Evolutionary conservation across 1,140 invertebrate species (phyloP), one percentile per base, ranked within the genome.

Genomic region (Globodera rostochiensis): DNA sequence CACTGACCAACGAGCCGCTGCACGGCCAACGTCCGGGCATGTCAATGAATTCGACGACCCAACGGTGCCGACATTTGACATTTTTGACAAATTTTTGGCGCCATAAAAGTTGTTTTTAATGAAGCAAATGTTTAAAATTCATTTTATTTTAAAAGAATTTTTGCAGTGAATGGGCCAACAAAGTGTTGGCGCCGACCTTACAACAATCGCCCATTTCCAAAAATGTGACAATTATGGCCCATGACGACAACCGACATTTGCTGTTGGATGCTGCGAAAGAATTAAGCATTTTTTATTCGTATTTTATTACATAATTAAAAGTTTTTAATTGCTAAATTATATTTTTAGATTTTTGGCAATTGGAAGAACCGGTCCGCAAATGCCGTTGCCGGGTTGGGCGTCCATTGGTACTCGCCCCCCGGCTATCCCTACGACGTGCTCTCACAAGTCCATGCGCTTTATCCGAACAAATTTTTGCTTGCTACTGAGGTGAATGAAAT

Each of bases 191-290:
- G 15, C 88, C 85, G 46, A 46, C 21, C 50, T 57, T 85, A 19
- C 60, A 78, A 64, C 46, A 71, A 46, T 83, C 80, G 19, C 49
- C 79, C 11, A 49, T 74, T 15, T 77, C 82, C 45, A 66, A 81
- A 36, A 66, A 84, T 21, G n/a, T 84, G 60, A 89, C 86, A 25
- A 84, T 89, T 25, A 90, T 89, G 87, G 83, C 79, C 13, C 71
- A 89, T 66, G 88, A 89, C 74, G 88, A 89, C 79, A 82, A 89
- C 53, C 78, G 87, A 82, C 87, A 92, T 46, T 84, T 92, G 11
- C 85, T 95, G 13, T 93, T 93, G 0, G 91, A 90, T 85, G 94
- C 92, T 92, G 91, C 93, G 9, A 90, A 93, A 74, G 71, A 74
- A 25, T 86, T 89, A 76, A 45, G 25, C 19, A 19, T 64, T 64